These are phyloP conservation scores for Branchipolynoe longqiensis DNA, from an alignment of 2,888 invertebrate species.

Conservation along the genomic window DNA sequence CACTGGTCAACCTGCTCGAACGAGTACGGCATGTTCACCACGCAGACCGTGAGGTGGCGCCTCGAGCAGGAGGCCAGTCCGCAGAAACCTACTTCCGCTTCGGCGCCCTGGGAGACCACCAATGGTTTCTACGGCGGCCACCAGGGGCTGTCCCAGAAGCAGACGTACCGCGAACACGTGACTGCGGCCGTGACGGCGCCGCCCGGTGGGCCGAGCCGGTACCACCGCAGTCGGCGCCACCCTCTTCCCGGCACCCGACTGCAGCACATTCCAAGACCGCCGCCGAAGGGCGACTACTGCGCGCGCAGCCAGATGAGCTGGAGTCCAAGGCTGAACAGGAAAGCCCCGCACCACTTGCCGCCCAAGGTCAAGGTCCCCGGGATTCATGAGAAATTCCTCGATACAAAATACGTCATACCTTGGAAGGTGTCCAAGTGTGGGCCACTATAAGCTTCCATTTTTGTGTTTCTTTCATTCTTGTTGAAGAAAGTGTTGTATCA, in stretches of 20 bases:
- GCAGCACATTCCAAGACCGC: slow-evolving; percentile 11
- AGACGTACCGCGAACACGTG: slow-evolving; percentile 21
- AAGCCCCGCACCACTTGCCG: background rate
- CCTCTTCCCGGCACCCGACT: slow-evolving; percentile 22
- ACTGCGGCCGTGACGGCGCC: background rate
- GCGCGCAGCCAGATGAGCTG: background rate
- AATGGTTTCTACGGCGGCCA: slow-evolving; percentile 7
- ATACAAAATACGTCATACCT: slow-evolving; percentile 6
- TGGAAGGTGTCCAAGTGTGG: slow-evolving; percentile 43
- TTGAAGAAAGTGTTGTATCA: too few species aligned
- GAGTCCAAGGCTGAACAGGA: background rate
- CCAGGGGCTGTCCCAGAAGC: background rate
- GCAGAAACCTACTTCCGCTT: slow-evolving; percentile 31
- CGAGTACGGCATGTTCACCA: slow-evolving; percentile 42
- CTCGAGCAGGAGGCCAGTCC: slow-evolving; percentile 33
- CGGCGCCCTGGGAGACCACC: slow-evolving; percentile 27
- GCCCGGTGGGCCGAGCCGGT: background rate
- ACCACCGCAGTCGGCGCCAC: slow-evolving; percentile 17
- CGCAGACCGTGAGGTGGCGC: slow-evolving; percentile 37
- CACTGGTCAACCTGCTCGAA: slow-evolving; percentile 33
- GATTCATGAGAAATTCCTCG: slow-evolving; percentile 40
- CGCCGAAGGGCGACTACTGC: background rate
- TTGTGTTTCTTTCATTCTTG: too few species aligned
- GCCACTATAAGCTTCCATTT: too few species aligned
- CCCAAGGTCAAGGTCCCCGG: background rate